These are phyloP conservation scores for Plutella xylostella DNA, from an alignment of 2,888 invertebrate genomes.

Conservation along the genomic window DNA sequence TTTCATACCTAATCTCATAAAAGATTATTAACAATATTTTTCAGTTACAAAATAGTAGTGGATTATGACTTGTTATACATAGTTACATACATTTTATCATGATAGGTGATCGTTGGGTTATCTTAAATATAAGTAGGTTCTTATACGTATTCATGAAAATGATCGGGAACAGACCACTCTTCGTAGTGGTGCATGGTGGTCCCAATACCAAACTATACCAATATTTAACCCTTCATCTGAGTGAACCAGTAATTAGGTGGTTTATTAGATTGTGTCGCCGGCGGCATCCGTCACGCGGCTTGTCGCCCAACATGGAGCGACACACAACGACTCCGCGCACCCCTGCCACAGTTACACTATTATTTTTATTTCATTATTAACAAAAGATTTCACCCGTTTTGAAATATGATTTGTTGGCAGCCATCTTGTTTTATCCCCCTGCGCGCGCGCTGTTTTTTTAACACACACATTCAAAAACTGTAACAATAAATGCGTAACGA, in stretches of 20 bases:
- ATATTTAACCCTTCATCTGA: not conserved
- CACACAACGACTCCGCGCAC: conserved; percentile 30
- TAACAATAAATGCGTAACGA: conserved; percentile 42
- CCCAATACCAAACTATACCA: no score
- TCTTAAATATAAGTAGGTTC: no score
- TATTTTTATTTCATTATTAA: conserved; percentile 42
- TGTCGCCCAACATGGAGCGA: conserved; percentile 54
- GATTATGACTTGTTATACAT: no score
- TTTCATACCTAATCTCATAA: no score
- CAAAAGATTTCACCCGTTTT: conserved; percentile 67
- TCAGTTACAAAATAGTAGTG: no score
- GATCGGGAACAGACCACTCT: no score
- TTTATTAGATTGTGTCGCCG: not conserved
- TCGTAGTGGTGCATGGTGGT: no score
- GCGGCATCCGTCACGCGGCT: conserved; percentile 43
- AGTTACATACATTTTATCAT: no score
- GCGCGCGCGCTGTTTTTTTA: conserved; percentile 31
- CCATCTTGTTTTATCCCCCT: conserved; percentile 43
- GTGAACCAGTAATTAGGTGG: conserved; percentile 2
- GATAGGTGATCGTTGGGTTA: no score
- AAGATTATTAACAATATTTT: no score
- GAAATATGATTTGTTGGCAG: conserved; percentile 65
- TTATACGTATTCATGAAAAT: no score
- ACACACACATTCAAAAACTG: conserved; percentile 23
- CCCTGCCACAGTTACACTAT: conserved; percentile 35